Percentiles rank a stretch among this genome's conserved stretches.
phyloP scores from a whole-genome alignment of 2,113 vertebrate genomes.

The Nerophis lumbriciformis region DNA sequence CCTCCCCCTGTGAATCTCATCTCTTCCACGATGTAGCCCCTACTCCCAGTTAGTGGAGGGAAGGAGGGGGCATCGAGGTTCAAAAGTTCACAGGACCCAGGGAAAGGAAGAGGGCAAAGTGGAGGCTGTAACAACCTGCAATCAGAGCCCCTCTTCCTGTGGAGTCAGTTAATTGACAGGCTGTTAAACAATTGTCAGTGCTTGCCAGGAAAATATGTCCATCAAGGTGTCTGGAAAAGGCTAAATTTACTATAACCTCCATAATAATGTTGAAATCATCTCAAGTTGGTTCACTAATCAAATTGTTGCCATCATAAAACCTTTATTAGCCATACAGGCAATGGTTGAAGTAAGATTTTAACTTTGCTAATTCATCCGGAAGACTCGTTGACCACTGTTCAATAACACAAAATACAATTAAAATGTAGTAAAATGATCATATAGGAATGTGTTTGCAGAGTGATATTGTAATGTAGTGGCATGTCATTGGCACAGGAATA shows the following conservation, averaged over 20 bases:
- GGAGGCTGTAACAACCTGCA: constrained; percentile 21
- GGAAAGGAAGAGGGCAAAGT: constrained; percentile 28
- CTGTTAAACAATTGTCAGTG: background rate
- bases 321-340: no score
- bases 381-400: no score
- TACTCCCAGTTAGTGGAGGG: constrained; percentile 50
- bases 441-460: no score
- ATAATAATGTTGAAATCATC: background rate
- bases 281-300: no score
- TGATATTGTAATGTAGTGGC: no score
- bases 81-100: constrained; percentile 45
- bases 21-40: constrained; percentile 24
- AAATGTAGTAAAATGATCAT: no score
- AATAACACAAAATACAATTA: no score
- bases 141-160: constrained; percentile 3
- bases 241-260: background rate
- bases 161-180: constrained; percentile 2
- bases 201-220: background rate
- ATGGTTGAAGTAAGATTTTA: no score
- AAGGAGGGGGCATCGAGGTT: constrained; percentile 28
- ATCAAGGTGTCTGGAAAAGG: background rate
- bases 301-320: no score
- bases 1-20: constrained; percentile 32
- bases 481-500: no score
- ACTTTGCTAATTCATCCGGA: no score